Conservation (phyloP, 2,888 invertebrate species). For the Antheraea assamensis region DNA sequence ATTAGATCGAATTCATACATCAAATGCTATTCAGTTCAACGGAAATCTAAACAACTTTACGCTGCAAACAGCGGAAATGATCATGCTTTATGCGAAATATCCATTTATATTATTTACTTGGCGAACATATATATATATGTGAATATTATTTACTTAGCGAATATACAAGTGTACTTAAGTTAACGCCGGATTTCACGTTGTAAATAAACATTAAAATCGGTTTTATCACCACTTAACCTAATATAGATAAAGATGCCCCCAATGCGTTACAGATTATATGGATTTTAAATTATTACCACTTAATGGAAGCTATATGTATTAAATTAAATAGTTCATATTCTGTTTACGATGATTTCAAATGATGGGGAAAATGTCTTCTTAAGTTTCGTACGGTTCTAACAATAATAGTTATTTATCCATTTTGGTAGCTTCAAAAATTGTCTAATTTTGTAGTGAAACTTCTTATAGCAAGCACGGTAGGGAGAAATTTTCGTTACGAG, state of each 20-base stretch:
- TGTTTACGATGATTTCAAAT: neutral
- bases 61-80: neutral
- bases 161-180: neutral
- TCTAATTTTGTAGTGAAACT: neutral
- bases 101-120: neutral
- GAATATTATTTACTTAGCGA: neutral
- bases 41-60: neutral
- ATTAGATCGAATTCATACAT: neutral
- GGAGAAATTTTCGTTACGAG: no score
- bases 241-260: neutral
- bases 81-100: neutral
- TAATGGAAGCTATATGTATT: neutral
- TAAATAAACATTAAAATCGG: slow-evolving; percentile 1
- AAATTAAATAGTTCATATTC: neutral
- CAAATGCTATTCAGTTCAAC: neutral
- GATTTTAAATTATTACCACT: neutral
- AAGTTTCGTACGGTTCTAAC: neutral
- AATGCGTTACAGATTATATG: slow-evolving; percentile 1
- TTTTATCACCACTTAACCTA: slow-evolving; percentile 8
- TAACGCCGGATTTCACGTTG: neutral
- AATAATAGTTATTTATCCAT: neutral
- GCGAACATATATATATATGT: no score
- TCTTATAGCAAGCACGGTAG: no score
- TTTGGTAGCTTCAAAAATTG: neutral
- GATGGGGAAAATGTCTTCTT: neutral